Evolutionary conservation across 2,888 invertebrate species (phyloP).

Genomic region (Calameuta filiformis): DNA sequence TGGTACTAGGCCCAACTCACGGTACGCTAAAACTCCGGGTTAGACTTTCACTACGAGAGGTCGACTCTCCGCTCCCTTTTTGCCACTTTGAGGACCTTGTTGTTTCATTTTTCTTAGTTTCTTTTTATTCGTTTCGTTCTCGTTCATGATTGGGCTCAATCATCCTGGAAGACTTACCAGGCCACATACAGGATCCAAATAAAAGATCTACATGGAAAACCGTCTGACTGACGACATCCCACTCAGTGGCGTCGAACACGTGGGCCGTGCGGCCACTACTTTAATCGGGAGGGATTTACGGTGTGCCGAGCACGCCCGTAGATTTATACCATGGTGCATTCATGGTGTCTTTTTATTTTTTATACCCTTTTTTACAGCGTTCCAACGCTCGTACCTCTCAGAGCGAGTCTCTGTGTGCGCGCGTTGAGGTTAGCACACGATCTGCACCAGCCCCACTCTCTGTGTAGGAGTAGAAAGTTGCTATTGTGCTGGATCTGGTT

Average conservation of each 20-base stretch:
- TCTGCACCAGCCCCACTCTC: conserved; percentile 22
- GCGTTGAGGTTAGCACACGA: conserved; percentile 7
- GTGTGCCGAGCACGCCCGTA: conserved; percentile 23
- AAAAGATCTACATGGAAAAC: background rate
- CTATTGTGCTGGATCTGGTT: conserved; percentile 62
- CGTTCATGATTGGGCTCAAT: background rate
- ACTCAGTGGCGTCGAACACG: background rate
- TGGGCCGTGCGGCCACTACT: background rate
- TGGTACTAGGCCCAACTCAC: background rate
- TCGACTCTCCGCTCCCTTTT: background rate
- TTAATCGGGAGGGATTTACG: conserved; percentile 23
- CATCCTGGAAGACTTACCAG: background rate
- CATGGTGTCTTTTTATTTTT: conserved; percentile 23
- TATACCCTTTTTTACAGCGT: background rate
- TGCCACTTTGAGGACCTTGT: background rate
- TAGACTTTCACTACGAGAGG: background rate
- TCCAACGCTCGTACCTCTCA: background rate
- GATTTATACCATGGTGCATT: conserved; percentile 30
- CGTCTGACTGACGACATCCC: background rate
- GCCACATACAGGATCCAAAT: background rate
- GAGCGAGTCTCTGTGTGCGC: background rate
- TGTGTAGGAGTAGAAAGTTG: conserved; percentile 63
- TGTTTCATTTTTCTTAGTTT: background rate
- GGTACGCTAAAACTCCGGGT: background rate
- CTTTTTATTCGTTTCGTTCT: background rate